Base-by-base conservation (phyloP, 1,140 invertebrate genomes). In the Drosophila leontia region DNA sequence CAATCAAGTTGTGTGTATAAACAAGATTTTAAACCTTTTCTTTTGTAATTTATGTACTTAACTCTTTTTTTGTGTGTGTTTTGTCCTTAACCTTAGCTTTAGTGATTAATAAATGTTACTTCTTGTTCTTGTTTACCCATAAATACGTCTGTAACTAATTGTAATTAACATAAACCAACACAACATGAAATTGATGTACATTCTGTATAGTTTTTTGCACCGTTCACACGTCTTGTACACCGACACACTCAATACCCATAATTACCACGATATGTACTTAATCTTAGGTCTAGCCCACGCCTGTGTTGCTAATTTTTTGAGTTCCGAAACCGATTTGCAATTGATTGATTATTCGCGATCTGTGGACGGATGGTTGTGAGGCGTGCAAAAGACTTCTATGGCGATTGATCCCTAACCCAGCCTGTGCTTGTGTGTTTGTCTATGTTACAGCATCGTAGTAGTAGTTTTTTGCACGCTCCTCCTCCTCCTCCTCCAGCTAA, bases 201-300 rank as follows among this genome's bases (percentile, higher is more conserved):
- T 90, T 88, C 53, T 84, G 84, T 91, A 88, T 91, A 91, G 88
- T 91, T 91, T 91, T 91, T 91, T 91, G 88, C 88, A 91, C 88
- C 76, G 60, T 85, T 91, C 62, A 72, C 62, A 72, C 58, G 68
- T 61, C 67, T 56, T 78, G 58, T 62, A 70, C 70, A 75, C 48
- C 51, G 23, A 58, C n/a, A 41, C 12, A 56, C 19, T 26, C 35
- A 32, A 65, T 67, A 58, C 60, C 32, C 32, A 56, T 56, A 70
- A 69, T 48, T 75, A 41, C 42, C 42, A 70, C 17, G 44, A 58
- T 45, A 68, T 68, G 45, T 56, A 45, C 35, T 61, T 87, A 87
- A 70, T 59, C 63, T 65, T 80, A 77, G 32, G 80, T 50, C 8
- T 48, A 64, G 35, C 29, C 45, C 35, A 42, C 51, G 65, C 65